Conservation (phyloP, 2,888 invertebrate genomes). For the Drosophila percnosoma region DNA sequence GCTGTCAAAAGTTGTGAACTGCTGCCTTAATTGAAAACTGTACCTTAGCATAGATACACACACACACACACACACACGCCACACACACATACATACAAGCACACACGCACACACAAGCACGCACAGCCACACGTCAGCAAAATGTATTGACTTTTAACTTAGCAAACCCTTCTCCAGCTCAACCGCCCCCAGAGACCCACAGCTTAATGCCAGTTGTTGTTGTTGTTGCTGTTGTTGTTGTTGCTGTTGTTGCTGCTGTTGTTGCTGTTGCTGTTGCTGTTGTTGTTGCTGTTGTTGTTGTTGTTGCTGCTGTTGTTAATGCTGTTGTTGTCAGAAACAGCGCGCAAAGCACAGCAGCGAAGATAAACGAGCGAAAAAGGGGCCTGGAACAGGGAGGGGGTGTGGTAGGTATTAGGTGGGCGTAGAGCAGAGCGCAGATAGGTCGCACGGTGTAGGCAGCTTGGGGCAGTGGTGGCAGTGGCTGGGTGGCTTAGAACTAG, state of each 20-base stretch:
- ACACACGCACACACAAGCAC: background rate
- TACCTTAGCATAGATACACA: conserved; percentile 61
- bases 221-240: conserved; percentile 14
- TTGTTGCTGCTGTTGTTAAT: background rate
- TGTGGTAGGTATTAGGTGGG: background rate
- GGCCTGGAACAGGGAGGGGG: background rate
- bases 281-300: conserved; percentile 17
- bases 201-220: conserved; percentile 46
- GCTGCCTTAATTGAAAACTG: conserved; percentile 76
- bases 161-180: conserved; percentile 51
- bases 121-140: conserved; percentile 64
- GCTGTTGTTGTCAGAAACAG: conserved; percentile 33
- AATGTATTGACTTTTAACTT: conserved; percentile 78
- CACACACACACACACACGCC: background rate
- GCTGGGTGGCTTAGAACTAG: background rate
- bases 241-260: conserved; percentile 15
- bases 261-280: background rate
- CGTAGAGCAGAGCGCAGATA: conserved; percentile 9
- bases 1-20: conserved; percentile 73
- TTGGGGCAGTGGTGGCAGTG: background rate
- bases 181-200: conserved; percentile 25
- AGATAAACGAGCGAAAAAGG: conserved; percentile 49
- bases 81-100: conserved; percentile 19
- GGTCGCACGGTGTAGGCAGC: background rate
- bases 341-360: conserved; percentile 49